phyloP scores from a whole-genome alignment of 1,140 invertebrate species.

The Archegozetes longisetosus region DNA sequence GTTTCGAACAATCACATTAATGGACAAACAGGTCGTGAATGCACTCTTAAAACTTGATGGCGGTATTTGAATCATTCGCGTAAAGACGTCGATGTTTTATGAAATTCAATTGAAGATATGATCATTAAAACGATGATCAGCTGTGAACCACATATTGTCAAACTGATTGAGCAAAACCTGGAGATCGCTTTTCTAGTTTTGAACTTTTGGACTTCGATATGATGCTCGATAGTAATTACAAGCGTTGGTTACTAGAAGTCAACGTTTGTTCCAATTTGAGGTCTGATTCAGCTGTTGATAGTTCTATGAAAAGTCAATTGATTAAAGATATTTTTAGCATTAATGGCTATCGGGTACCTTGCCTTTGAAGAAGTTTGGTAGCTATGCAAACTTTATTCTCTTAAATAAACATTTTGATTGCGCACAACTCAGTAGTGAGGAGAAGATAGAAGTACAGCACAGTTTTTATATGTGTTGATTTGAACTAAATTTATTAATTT shows the following conservation, averaged over 20 bases:
- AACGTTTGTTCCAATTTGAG: conserved; percentile 87
- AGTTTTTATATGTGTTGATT: background rate
- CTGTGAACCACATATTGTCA: conserved; percentile 29
- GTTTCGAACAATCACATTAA: conserved; percentile 66
- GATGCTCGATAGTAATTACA: conserved; percentile 38
- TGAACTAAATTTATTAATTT: background rate
- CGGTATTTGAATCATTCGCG: conserved; percentile 44
- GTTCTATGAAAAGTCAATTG: conserved; percentile 54
- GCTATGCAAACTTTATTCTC: conserved; percentile 26
- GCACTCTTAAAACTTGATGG: conserved; percentile 60
- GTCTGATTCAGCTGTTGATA: conserved; percentile 74
- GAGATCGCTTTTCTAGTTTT: conserved; percentile 29
- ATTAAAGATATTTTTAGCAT: conserved; percentile 70
- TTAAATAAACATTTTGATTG: background rate
- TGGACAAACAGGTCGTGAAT: conserved; percentile 72
- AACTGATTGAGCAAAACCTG: conserved; percentile 32
- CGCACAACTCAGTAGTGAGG: conserved; percentile 24
- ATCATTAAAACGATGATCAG: conserved; percentile 40
- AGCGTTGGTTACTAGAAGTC: conserved; percentile 90
- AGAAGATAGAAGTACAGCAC: conserved; percentile 37
- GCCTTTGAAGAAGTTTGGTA: conserved; percentile 24
- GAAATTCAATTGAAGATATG: conserved; percentile 51
- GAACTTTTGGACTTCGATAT: conserved; percentile 48
- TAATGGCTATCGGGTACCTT: conserved; percentile 65
- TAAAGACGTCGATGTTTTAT: conserved; percentile 50